Base-by-base conservation (phyloP, 2,113 vertebrate genomes). In the Opisthocomus hoazin region DNA sequence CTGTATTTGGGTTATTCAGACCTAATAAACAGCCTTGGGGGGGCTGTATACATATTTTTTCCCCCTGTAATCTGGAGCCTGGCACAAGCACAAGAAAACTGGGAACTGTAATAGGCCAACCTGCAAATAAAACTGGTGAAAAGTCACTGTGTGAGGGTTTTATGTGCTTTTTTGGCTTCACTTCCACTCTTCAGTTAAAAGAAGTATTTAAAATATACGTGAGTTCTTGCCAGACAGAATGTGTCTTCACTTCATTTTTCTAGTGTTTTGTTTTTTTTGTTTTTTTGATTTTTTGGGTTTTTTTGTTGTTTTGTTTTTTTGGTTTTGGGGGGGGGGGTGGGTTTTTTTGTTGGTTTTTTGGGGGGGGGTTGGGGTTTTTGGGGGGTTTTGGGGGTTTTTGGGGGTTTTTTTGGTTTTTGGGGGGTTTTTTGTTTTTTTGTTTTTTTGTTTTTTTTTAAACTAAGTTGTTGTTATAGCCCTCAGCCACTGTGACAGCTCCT, bases 141-240 rank as follows among this genome's bases (percentile, higher is more conserved):
- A 92, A 96, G 92, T 96, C 77, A 79, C 54, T 73, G 87, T 87
- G 93, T 90, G 87, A 91, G 75, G 83, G 95, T 34, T 95, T 92
- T 64, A 48, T 81, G 50, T 79, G 74, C n/a, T 92, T 92, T 82
- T 79, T 89, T 94, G 91, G 92, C 94, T 95, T 88, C 2, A 5
- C 41, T 83, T 93, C 74, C 21, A 34, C 57, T 89, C 61, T 60
- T 79, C 0, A 1, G 34, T 92, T 95, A 75, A 84, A 96, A 89
- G 43, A 89, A 65, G 20, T 56, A 79, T 82, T 95, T 95, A 61
- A 96, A 95, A 91, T 78, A 78, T 29, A 77, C 30, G 6, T 1
- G 3, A 68, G 50, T 86, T 94, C 77, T 78, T 90, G 45, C 76
- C 89, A 87, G 63, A 81, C 69, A 75, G 76, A 50, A 53, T 66